Percentiles rank a stretch among this genome's conserved stretches.
Evolutionary conservation across 1,140 invertebrate genomes (phyloP).

Genomic region (Eciton burchellii): DNA sequence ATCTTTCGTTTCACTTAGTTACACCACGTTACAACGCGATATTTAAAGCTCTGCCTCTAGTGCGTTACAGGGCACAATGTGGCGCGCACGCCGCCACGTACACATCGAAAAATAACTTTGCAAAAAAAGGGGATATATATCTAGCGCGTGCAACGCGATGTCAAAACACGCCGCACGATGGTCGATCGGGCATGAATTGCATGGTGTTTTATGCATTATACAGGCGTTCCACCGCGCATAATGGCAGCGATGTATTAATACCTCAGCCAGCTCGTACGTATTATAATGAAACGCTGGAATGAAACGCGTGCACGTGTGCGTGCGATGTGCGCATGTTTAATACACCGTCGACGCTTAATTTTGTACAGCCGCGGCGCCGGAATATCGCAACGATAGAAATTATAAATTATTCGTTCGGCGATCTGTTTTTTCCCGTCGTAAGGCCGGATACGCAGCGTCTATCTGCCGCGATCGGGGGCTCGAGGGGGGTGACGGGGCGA

Average conservation of each 20-base stretch:
- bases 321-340: conserved; percentile 11
- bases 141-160: conserved; percentile 21
- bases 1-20: too few relatives aligned
- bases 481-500: conserved; percentile 13
- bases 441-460: not conserved
- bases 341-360: conserved; percentile 40
- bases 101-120: conserved; percentile 20
- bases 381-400: conserved; percentile 12
- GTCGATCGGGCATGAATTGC: conserved; percentile 55
- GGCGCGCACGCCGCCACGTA: too few relatives aligned
- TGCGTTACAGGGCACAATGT: too few relatives aligned
- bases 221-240: conserved; percentile 49
- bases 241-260: conserved; percentile 56
- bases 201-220: conserved; percentile 57
- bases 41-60: too few relatives aligned
- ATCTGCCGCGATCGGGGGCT: too few relatives aligned
- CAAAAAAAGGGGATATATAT: conserved; percentile 31
- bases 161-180: conserved; percentile 21
- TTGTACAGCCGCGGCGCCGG: not conserved
- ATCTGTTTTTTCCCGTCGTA: not conserved
- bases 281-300: conserved; percentile 56
- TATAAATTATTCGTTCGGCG: not conserved
- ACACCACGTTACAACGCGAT: too few relatives aligned
- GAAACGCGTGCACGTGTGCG: not conserved
- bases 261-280: conserved; percentile 32